Percentiles rank a stretch among this genome's conserved stretches.
These are phyloP conservation scores for Oryzias melastigma DNA, from an alignment of 2,113 vertebrate genomes.

Conservation along the genomic window DNA sequence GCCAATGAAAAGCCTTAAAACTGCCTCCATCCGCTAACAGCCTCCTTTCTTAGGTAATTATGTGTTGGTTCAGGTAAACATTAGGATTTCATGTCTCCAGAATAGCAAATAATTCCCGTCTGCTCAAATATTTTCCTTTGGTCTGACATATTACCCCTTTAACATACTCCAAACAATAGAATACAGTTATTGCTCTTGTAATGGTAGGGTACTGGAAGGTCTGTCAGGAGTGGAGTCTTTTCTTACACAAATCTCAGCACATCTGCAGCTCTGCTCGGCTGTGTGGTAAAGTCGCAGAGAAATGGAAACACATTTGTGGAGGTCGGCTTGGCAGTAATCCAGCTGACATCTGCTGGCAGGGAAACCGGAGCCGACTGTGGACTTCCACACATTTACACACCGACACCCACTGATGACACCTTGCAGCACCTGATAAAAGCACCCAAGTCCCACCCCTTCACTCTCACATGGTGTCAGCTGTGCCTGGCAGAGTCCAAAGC, in stretches of 20 bases:
- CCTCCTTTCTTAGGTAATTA: too few relatives aligned
- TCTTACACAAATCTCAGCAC: background rate
- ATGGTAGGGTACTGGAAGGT: background rate
- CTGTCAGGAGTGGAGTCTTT: background rate
- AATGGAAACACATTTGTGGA: conserved; percentile 18
- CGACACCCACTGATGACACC: conserved; percentile 24
- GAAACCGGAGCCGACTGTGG: conserved; percentile 27
- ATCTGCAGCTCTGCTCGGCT: background rate
- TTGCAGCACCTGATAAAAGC: conserved; percentile 29
- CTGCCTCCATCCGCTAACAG: too few relatives aligned
- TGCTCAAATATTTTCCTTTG: background rate
- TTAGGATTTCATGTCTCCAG: background rate
- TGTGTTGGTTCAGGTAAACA: too few relatives aligned
- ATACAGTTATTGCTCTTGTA: background rate
- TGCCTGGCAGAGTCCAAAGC: background rate
- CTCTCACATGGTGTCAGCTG: background rate
- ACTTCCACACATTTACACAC: conserved; percentile 37
- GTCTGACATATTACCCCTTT: background rate
- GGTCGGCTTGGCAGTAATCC: conserved; percentile 28
- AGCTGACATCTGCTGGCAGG: conserved; percentile 39
- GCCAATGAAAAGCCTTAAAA: too few relatives aligned
- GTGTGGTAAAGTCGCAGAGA: background rate
- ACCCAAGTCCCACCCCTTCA: background rate
- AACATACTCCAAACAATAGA: background rate
- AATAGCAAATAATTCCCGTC: background rate